phyloP scores from a whole-genome alignment of 2,113 vertebrate genomes.

The Andinoacara biseriatus region DNA sequence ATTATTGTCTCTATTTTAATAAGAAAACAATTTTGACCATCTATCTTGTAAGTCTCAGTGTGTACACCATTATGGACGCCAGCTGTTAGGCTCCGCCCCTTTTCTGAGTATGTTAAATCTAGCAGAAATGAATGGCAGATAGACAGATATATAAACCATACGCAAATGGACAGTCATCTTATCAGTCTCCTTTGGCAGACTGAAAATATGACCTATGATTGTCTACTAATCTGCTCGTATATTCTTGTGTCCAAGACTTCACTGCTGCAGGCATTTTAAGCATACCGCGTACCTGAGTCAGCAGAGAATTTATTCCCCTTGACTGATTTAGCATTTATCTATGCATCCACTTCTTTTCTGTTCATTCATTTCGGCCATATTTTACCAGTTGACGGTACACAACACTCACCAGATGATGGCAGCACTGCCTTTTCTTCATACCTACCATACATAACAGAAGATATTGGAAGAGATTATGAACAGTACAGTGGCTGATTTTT shows the following conservation, averaged over 20 bases:
- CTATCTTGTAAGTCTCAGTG: not conserved
- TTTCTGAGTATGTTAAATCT: conserved; percentile 8
- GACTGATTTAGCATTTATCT: conserved; percentile 14
- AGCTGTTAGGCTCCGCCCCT: not conserved
- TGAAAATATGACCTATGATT: conserved; percentile 23
- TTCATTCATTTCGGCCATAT: not conserved
- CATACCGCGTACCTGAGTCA: conserved; percentile 12
- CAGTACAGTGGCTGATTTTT: not conserved
- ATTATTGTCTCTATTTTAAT: not conserved
- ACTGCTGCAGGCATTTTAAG: not conserved
- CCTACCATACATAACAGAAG: not conserved
- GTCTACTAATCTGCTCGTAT: conserved; percentile 21
- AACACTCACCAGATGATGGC: conserved; percentile 71
- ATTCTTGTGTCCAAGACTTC: conserved; percentile 10
- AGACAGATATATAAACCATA: not conserved
- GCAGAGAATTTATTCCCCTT: not conserved
- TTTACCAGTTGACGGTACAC: conserved; percentile 19
- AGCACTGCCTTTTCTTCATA: conserved; percentile 59
- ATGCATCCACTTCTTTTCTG: not conserved
- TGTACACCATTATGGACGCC: not conserved
- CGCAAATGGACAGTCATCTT: not conserved
- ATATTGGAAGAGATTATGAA: not conserved
- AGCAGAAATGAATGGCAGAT: not conserved
- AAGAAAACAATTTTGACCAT: not conserved
- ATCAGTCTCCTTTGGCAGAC: not conserved